These are phyloP conservation scores for Cochlearius cochlearius DNA, from an alignment of 2,113 vertebrate species.

Conservation along the genomic window DNA sequence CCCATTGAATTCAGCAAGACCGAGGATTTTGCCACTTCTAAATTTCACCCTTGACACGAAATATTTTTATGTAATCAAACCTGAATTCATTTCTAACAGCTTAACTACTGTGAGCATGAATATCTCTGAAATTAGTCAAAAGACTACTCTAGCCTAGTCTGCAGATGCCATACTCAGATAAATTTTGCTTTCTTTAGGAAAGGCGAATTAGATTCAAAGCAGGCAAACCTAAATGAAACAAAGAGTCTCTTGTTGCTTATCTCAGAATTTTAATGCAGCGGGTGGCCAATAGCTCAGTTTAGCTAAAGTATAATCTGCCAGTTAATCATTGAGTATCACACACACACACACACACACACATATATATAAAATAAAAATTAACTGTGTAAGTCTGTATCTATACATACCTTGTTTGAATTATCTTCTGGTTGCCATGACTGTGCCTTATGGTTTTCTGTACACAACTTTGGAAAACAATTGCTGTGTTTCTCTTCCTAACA, in stretches of 20 bases:
- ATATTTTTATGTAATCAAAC: not conserved
- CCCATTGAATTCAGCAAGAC: not conserved
- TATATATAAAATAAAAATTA: not conserved
- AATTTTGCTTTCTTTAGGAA: not conserved
- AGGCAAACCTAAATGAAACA: not conserved
- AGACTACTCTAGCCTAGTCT: not conserved
- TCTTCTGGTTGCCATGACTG: not conserved
- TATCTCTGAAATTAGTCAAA: not conserved
- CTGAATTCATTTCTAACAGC: not conserved
- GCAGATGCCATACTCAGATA: not conserved
- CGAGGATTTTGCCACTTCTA: not conserved
- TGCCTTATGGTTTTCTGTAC: not conserved
- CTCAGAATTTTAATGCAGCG: not conserved
- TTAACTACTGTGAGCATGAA: not conserved
- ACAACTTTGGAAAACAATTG: not conserved
- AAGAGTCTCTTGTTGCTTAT: not conserved
- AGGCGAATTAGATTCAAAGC: not conserved
- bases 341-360: too few species aligned
- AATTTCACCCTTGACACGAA: not conserved
- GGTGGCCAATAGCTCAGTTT: not conserved
- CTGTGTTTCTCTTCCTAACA: slow-evolving; percentile 12
- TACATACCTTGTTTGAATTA: not conserved
- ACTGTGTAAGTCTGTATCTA: not conserved
- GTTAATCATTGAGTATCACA: not conserved
- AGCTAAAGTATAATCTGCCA: not conserved